These are phyloP conservation scores for Neodiprion pinetum DNA, from an alignment of 1,140 invertebrate species.

Conservation along the genomic window DNA sequence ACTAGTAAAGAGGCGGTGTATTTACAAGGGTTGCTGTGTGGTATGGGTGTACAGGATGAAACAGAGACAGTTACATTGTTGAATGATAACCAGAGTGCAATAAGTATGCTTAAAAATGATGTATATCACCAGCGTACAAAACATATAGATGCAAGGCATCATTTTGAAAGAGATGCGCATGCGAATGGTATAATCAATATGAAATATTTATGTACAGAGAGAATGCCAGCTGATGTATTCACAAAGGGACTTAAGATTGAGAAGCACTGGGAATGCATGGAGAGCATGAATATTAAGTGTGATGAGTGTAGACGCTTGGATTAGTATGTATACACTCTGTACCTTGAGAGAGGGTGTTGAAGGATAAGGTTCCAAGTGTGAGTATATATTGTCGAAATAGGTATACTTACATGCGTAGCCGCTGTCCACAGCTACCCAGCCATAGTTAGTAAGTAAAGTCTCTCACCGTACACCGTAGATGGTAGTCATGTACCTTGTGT, in stretches of 20 bases:
- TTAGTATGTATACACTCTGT: background rate
- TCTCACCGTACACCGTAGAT: too few relatives aligned
- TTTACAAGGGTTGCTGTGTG: constrained; percentile 33
- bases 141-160: constrained; percentile 29
- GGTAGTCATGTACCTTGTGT: too few relatives aligned
- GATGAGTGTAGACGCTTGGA: background rate
- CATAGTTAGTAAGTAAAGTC: too few relatives aligned
- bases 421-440: too few relatives aligned
- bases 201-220: constrained; percentile 15
- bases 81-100: constrained; percentile 38
- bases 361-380: too few relatives aligned
- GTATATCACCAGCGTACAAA: background rate
- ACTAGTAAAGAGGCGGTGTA: constrained; percentile 43
- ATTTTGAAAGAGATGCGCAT: constrained; percentile 29
- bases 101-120: constrained; percentile 29
- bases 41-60: background rate
- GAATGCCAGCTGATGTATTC: constrained; percentile 16
- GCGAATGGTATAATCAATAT: background rate
- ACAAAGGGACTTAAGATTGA: constrained; percentile 19
- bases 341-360: constrained; percentile 12
- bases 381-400: too few relatives aligned
- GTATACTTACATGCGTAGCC: too few relatives aligned
- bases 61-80: constrained; percentile 14
- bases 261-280: constrained; percentile 7
- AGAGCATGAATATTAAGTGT: background rate